These are phyloP conservation scores for Micronisus gabar DNA, from an alignment of 2,113 vertebrate genomes.

Conservation along the genomic window DNA sequence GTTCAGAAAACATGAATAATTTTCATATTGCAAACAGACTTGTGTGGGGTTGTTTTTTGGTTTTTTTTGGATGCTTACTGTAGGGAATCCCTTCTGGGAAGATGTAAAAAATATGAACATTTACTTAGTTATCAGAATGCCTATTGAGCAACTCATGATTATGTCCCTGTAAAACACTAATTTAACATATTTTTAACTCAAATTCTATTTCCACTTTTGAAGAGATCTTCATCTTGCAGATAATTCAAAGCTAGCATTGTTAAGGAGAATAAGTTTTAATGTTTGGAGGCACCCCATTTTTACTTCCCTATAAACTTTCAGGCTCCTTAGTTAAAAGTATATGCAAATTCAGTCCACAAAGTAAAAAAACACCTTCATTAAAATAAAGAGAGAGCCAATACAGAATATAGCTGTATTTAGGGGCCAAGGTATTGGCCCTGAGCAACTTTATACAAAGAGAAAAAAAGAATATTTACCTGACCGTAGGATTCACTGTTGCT, in stretches of 20 bases:
- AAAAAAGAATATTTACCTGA: background rate
- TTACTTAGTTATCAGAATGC: background rate
- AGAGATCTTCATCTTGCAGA: background rate
- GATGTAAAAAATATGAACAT: background rate
- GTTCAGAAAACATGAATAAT: background rate
- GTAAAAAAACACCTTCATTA: rapidly evolving
- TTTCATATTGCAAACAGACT: background rate
- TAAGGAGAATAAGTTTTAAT: background rate
- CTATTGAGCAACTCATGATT: background rate
- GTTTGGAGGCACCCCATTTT: background rate
- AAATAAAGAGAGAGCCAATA: background rate
- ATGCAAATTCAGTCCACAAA: background rate
- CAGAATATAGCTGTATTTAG: background rate
- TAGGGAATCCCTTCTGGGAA: background rate
- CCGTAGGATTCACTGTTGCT: constrained; percentile 24
- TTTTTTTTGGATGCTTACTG: background rate
- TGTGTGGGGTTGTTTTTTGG: too few species aligned
- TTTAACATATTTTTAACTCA: background rate
- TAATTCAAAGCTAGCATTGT: background rate
- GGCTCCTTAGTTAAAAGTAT: background rate
- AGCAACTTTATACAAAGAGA: background rate
- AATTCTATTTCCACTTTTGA: background rate
- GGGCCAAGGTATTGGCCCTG: background rate
- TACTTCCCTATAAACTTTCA: background rate
- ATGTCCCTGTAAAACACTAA: background rate